A percentile compares a stretch with the other conserved stretches of the same genome.
Conservation (phyloP, 2,888 invertebrate species). For the Tortrix viridana region DNA sequence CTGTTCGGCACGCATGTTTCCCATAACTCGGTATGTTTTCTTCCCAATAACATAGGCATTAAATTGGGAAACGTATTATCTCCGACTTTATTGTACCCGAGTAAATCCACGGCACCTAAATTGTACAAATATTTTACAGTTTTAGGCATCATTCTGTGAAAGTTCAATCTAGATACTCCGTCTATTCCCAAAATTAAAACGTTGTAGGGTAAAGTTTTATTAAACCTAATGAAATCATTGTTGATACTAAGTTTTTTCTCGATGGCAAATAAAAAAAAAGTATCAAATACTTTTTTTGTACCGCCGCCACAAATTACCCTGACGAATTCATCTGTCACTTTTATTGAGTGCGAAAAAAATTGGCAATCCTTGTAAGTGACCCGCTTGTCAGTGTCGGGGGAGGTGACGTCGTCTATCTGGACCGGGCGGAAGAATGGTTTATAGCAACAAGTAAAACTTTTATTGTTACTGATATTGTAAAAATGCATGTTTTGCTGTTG, state of each 20-base stretch:
- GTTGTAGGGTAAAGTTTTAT: constrained; percentile 68
- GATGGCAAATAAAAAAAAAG: constrained; percentile 47
- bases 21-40: constrained; percentile 84
- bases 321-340: constrained; percentile 85
- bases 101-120: constrained; percentile 88
- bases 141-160: constrained; percentile 91
- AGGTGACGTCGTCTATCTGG: constrained; percentile 60
- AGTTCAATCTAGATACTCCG: constrained; percentile 92
- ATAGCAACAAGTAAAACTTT: constrained; percentile 83
- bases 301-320: constrained; percentile 83
- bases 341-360: constrained; percentile 62
- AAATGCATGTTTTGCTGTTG: constrained; percentile 62
- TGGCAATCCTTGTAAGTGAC: constrained; percentile 71
- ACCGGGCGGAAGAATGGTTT: constrained; percentile 76
- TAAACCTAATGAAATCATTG: constrained; percentile 23
- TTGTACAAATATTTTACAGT: constrained; percentile 84
- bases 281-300: constrained; percentile 48
- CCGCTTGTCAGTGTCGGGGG: constrained; percentile 62
- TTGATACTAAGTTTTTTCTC: constrained; percentile 38
- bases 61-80: constrained; percentile 96
- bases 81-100: constrained; percentile 95
- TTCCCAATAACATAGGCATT: constrained; percentile 90
- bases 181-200: constrained; percentile 92
- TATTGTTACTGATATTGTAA: constrained; percentile 72
- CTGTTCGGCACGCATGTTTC: constrained; percentile 82